Conservation (phyloP, 2,797 vertebrate genomes). For the Knipowitschia caucasica region DNA sequence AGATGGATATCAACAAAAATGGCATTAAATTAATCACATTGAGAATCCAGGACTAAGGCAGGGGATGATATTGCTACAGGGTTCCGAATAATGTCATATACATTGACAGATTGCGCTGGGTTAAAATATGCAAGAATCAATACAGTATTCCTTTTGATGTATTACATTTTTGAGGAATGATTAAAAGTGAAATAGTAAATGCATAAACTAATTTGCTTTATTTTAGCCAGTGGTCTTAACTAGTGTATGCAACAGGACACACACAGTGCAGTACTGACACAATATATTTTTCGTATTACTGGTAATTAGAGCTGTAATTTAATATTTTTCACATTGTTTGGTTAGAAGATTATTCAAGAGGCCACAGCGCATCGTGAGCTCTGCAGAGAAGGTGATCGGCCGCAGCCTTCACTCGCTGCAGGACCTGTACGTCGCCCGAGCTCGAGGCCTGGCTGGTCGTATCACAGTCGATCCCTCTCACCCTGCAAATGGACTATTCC, state of each 20-base stretch:
- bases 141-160: not conserved
- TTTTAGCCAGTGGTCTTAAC: not conserved
- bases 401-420: no score
- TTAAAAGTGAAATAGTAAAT: not conserved
- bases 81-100: not conserved
- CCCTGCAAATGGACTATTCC: no score
- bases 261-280: not conserved
- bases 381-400: no score
- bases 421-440: no score
- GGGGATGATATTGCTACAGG: not conserved
- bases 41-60: constrained; percentile 32
- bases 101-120: not conserved
- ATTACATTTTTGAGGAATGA: not conserved
- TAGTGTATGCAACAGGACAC: not conserved
- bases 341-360: no score
- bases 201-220: not conserved
- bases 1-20: constrained; percentile 50
- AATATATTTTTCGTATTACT: no score
- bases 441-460: no score
- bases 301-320: no score
- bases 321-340: no score
- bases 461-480: no score
- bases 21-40: constrained; percentile 64
- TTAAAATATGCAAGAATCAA: not conserved
- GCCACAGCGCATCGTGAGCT: no score